These are phyloP conservation scores for Gnatocerus cornutus DNA, from an alignment of 2,888 invertebrate genomes.

Conservation along the genomic window DNA sequence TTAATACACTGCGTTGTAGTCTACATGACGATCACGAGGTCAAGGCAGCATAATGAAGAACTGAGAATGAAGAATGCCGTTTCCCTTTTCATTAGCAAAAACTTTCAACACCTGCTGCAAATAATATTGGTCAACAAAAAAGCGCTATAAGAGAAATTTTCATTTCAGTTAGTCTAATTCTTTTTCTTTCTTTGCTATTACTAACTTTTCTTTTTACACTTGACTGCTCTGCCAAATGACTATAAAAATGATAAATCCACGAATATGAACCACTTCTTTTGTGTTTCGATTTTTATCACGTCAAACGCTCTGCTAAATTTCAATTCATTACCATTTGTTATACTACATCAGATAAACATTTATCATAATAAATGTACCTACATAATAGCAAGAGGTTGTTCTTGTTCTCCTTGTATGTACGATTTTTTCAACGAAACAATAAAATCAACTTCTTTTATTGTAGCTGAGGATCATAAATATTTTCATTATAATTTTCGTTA, in stretches of 20 bases:
- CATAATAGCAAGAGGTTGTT: conserved; percentile 12
- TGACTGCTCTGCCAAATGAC: not conserved
- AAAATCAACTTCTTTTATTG: conserved; percentile 37
- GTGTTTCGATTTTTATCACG: conserved; percentile 3
- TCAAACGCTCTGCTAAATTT: conserved; percentile 17
- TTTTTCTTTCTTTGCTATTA: conserved; percentile 7
- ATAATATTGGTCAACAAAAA: conserved; percentile 3
- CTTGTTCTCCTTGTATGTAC: conserved; percentile 45
- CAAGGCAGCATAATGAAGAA: conserved; percentile 33
- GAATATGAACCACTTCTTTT: not conserved
- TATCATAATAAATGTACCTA: conserved; percentile 16
- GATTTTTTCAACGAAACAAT: conserved; percentile 30
- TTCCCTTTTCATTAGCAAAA: conserved; percentile 26
- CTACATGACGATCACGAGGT: conserved; percentile 39
- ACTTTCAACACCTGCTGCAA: conserved; percentile 22
- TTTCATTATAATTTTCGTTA: conserved; percentile 43
- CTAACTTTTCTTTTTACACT: not conserved
- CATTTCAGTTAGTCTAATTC: conserved; percentile 3
- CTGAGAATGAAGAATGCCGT: conserved; percentile 19
- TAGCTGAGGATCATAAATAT: conserved; percentile 37
- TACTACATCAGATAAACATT: conserved; percentile 15
- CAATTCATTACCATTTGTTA: conserved; percentile 35
- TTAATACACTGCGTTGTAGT: not conserved
- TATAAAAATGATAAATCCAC: not conserved
- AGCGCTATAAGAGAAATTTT: conserved; percentile 21